phyloP scores from a whole-genome alignment of 2,113 vertebrate species.

The Merops nubicus region DNA sequence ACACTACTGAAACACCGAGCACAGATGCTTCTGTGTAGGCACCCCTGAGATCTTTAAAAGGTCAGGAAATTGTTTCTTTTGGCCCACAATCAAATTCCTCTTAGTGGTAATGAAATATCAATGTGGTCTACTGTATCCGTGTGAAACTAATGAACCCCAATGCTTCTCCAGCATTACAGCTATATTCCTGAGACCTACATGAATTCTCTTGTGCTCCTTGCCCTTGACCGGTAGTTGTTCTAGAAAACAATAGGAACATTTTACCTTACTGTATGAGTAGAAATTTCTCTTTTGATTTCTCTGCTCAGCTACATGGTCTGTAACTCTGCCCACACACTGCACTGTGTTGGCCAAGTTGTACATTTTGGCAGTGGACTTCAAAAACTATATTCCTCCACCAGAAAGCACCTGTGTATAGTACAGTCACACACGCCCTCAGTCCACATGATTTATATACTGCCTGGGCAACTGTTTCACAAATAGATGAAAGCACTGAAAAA shows the following conservation, averaged over 20 bases:
- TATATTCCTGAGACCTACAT: not conserved
- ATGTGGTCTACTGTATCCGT: not conserved
- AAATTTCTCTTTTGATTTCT: not conserved
- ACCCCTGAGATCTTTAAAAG: not conserved
- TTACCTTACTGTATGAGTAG: not conserved
- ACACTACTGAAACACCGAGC: not conserved
- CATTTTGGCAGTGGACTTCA: slow-evolving; percentile 34
- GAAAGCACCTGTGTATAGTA: not conserved
- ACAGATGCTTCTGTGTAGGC: not conserved
- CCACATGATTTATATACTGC: not conserved
- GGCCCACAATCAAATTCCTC: not conserved
- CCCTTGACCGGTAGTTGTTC: not conserved
- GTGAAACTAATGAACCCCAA: not conserved
- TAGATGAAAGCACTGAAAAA: not conserved
- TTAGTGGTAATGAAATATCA: not conserved
- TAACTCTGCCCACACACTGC: slow-evolving; percentile 24
- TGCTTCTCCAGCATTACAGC: not conserved
- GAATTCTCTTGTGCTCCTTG: not conserved
- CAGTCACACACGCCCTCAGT: not conserved
- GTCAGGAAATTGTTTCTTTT: not conserved
- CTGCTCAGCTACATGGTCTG: not conserved
- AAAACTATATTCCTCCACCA: not conserved
- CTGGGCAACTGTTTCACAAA: slow-evolving; percentile 3
- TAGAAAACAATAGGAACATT: not conserved
- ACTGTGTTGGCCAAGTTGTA: not conserved